These are phyloP conservation scores for Cepphus grylle DNA, from an alignment of 2,113 vertebrate genomes.

Conservation along the genomic window DNA sequence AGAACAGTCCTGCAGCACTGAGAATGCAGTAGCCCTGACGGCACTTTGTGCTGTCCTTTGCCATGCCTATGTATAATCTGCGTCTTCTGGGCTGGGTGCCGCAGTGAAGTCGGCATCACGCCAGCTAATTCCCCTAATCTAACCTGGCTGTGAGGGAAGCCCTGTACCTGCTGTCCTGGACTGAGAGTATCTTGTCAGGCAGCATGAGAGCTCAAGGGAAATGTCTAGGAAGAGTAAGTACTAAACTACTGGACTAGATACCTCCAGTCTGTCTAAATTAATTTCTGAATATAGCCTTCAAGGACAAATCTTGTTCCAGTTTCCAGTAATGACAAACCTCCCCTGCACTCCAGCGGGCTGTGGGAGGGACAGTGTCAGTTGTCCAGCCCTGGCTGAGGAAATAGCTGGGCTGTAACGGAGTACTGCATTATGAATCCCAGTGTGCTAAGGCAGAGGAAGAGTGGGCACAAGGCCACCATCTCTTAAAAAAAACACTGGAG, in stretches of 20 bases:
- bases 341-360: not conserved
- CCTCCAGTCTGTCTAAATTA: not conserved
- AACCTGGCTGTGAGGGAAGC: not conserved
- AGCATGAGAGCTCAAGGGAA: not conserved
- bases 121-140: not conserved
- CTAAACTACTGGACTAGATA: not conserved
- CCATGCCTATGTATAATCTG: not conserved
- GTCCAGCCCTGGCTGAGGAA: not conserved
- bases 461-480: not conserved
- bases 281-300: slow-evolving; percentile 6
- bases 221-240: not conserved
- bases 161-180: not conserved
- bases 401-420: not conserved
- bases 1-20: not conserved
- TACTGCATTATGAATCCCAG: not conserved
- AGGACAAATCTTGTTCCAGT: not conserved
- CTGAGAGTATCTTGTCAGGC: not conserved
- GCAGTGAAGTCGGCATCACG: not conserved
- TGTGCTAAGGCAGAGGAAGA: not conserved
- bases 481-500: not conserved
- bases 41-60: not conserved
- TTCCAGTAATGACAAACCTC: not conserved
- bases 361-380: not conserved
- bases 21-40: not conserved
- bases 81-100: not conserved